Conservation (phyloP, 2,888 invertebrate genomes). For the Galerucella pusilla region DNA sequence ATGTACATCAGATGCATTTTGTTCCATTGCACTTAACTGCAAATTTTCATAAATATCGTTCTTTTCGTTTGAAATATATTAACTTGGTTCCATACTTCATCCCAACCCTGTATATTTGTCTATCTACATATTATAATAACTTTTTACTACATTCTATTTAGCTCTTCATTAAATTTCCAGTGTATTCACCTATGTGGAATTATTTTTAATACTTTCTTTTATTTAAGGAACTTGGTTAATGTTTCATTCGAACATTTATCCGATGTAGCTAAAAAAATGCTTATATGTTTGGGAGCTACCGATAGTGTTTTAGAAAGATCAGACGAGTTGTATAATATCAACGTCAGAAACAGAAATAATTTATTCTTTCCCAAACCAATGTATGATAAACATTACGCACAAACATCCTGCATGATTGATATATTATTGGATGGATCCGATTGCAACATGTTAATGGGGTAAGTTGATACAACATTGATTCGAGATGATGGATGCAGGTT, state of each 20-base stretch:
- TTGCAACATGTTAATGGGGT: neutral
- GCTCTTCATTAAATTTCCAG: too few relatives aligned
- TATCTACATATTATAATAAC: too few relatives aligned
- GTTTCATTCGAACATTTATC: conserved; percentile 41
- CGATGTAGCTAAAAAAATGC: conserved; percentile 49
- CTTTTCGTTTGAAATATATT: too few relatives aligned
- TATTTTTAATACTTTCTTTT: neutral
- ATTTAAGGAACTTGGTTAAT: conserved; percentile 53
- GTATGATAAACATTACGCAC: conserved; percentile 55
- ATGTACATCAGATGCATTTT: too few relatives aligned
- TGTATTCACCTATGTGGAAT: neutral
- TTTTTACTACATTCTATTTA: too few relatives aligned
- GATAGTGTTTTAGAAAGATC: conserved; percentile 46
- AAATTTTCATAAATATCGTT: too few relatives aligned
- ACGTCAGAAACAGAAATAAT: conserved; percentile 55
- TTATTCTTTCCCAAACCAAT: conserved; percentile 57
- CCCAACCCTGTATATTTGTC: too few relatives aligned
- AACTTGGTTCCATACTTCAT: too few relatives aligned
- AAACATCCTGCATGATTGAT: conserved; percentile 56
- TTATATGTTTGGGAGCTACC: conserved; percentile 48
- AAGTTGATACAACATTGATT: neutral
- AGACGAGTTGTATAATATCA: conserved; percentile 53
- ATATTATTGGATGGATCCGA: conserved; percentile 42
- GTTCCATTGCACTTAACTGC: too few relatives aligned
- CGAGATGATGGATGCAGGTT: neutral